Conservation (phyloP, 2,797 vertebrate genomes). For the Chiroxiphia lanceolata region DNA sequence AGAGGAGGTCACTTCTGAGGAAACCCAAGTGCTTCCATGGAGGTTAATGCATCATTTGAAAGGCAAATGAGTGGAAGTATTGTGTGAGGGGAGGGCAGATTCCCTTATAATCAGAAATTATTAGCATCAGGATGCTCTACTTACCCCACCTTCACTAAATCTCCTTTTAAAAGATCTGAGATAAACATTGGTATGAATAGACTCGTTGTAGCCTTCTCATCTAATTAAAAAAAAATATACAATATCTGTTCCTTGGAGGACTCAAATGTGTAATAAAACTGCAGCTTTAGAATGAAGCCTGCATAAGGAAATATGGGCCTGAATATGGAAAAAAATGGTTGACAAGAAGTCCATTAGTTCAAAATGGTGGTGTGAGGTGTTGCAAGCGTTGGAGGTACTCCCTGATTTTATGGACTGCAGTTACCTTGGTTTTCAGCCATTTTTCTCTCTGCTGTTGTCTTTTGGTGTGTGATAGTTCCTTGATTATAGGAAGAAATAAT, state of each 20-base stretch:
- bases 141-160: background rate
- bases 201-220: background rate
- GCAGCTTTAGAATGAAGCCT: background rate
- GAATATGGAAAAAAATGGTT: background rate
- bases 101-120: background rate
- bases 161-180: background rate
- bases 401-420: background rate
- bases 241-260: background rate
- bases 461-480: background rate
- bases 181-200: background rate
- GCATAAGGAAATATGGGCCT: background rate
- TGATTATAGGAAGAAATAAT: background rate
- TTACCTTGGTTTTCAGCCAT: background rate
- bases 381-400: background rate
- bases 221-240: background rate
- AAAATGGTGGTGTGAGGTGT: background rate
- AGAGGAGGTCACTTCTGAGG: conserved; percentile 19
- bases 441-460: background rate
- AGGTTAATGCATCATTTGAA: conserved; percentile 13
- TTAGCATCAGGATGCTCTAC: background rate
- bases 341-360: background rate
- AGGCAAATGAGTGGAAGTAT: conserved; percentile 22
- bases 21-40: background rate
- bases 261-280: background rate
- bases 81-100: background rate